Conservation (phyloP, 2,797 vertebrate species). For the Pseudopleuronectes americanus region DNA sequence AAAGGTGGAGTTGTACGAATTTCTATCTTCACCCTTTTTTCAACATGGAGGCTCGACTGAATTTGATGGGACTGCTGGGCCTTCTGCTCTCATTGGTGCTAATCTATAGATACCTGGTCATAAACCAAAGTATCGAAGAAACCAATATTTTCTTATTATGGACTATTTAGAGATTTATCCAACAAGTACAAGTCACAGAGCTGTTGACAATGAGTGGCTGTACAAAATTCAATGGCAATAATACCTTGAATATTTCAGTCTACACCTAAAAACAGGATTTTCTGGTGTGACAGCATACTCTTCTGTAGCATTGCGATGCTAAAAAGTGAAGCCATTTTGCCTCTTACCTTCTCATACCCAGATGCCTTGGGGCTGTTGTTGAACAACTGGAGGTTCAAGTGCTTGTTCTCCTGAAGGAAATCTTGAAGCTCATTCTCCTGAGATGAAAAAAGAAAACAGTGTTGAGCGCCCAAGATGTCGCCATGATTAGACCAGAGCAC, state of each 20-base stretch:
- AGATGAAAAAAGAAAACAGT: conserved; percentile 43
- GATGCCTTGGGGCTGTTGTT: conserved; percentile 71
- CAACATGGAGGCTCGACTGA: too few relatives aligned
- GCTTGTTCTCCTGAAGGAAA: conserved; percentile 82
- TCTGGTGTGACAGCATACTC: neutral
- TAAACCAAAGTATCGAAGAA: too few relatives aligned
- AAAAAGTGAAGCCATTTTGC: neutral
- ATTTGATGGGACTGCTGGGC: too few relatives aligned
- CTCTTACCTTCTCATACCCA: conserved; percentile 89
- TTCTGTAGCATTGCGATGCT: neutral
- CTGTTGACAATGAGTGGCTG: too few relatives aligned
- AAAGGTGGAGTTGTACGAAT: too few relatives aligned
- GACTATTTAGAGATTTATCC: too few relatives aligned
- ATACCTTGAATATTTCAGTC: neutral
- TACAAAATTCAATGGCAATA: too few relatives aligned
- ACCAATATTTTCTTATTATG: too few relatives aligned
- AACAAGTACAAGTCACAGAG: too few relatives aligned
- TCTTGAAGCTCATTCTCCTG: conserved; percentile 91
- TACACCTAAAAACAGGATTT: neutral
- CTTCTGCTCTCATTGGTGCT: too few relatives aligned
- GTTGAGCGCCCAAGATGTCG: conserved; percentile 50
- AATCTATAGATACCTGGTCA: too few relatives aligned
- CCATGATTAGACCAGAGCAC: conserved; percentile 45
- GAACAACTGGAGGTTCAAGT: conserved; percentile 85
- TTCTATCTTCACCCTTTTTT: too few relatives aligned